These are phyloP conservation scores for Venusia cambrica DNA, from an alignment of 2,888 invertebrate species.

Conservation along the genomic window DNA sequence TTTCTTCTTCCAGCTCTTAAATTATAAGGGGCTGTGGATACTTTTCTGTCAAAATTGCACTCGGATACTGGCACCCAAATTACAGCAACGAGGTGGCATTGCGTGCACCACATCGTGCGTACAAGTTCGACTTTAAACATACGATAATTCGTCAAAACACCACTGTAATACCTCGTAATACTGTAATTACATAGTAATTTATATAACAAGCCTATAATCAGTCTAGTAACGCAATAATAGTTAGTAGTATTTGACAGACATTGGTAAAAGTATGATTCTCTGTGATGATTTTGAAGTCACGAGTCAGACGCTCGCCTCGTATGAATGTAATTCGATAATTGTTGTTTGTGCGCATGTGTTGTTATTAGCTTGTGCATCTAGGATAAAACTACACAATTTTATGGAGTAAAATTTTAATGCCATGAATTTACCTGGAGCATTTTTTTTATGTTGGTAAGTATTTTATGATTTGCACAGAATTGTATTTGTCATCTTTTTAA, in stretches of 20 bases:
- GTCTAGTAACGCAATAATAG: slow-evolving; percentile 1
- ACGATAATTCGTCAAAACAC: slow-evolving; percentile 40
- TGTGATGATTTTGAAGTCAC: slow-evolving; percentile 12
- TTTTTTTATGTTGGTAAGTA: slow-evolving; percentile 2
- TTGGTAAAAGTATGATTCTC: slow-evolving; percentile 18
- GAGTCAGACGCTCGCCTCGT: slow-evolving; percentile 8
- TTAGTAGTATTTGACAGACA: slow-evolving; percentile 19
- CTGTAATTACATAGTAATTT: slow-evolving; percentile 26
- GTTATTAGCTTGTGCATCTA: neutral
- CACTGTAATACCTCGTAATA: slow-evolving; percentile 28
- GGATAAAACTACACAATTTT: neutral
- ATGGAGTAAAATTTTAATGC: too few relatives aligned
- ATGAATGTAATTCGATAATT: slow-evolving; percentile 10
- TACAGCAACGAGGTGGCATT: slow-evolving; percentile 25
- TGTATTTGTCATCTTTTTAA: neutral
- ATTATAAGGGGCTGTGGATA: neutral
- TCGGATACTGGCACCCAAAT: slow-evolving; percentile 14
- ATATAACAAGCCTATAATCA: slow-evolving; percentile 19
- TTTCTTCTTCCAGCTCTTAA: too few relatives aligned
- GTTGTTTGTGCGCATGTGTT: neutral
- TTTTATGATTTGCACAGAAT: slow-evolving; percentile 1
- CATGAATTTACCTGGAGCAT: too few relatives aligned
- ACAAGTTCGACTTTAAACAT: slow-evolving; percentile 27
- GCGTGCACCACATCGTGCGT: slow-evolving; percentile 22
- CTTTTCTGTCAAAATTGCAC: slow-evolving; percentile 2